Evolutionary conservation across 2,113 vertebrate species (phyloP).

Genomic region (Neolamprologus modestus): DNA sequence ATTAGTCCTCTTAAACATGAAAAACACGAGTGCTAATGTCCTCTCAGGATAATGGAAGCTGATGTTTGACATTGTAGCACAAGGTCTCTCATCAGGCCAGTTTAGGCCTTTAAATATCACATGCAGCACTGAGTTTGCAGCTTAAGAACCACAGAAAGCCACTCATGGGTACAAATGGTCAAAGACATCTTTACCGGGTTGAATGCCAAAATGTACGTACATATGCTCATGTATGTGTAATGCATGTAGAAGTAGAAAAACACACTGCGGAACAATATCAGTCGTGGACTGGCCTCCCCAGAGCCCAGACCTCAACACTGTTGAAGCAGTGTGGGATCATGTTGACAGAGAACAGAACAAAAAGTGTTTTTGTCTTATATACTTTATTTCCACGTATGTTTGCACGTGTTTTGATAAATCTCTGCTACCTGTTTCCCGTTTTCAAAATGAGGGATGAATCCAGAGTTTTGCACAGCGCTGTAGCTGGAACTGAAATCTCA

Average conservation of each 20-base stretch:
- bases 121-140: not conserved
- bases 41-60: not conserved
- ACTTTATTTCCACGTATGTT: not conserved
- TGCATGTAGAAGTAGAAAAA: not conserved
- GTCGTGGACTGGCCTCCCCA: not conserved
- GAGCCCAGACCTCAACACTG: not conserved
- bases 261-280: not conserved
- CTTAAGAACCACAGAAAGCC: conserved; percentile 6
- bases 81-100: not conserved
- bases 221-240: not conserved
- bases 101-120: not conserved
- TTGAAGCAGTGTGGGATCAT: not conserved
- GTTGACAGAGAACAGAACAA: not conserved
- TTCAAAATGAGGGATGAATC: not conserved
- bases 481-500: not conserved
- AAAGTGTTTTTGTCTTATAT: not conserved
- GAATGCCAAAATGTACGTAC: not conserved
- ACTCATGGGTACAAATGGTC: not conserved
- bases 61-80: not conserved
- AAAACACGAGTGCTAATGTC: not conserved
- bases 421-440: not conserved
- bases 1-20: conserved; percentile 15
- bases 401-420: not conserved
- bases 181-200: not conserved
- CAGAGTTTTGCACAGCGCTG: not conserved